Percentiles rank a stretch among this genome's conserved stretches.
Evolutionary conservation across 2,797 vertebrate genomes (phyloP).

Genomic region (Gallirallus australis): DNA sequence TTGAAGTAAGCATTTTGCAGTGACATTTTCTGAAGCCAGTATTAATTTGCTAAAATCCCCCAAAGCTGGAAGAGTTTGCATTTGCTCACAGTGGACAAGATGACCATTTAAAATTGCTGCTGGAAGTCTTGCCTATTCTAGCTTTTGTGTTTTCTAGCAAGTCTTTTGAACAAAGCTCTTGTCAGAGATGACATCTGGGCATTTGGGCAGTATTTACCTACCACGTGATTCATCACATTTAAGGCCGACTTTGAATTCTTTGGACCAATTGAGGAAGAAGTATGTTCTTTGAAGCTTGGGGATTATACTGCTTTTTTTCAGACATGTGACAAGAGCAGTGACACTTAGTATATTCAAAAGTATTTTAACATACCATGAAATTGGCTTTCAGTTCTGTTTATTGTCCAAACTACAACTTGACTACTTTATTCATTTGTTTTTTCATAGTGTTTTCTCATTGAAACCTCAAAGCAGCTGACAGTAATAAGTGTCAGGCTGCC

Average conservation of each 20-base stretch:
- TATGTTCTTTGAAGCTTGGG: not conserved
- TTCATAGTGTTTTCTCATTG: not conserved
- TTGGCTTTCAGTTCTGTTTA: not conserved
- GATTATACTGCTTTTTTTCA: not conserved
- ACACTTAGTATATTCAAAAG: not conserved
- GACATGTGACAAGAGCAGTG: not conserved
- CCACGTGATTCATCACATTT: not conserved
- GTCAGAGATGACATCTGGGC: not conserved
- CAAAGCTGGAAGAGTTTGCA: not conserved
- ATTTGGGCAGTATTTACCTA: not conserved
- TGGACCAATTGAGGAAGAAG: not conserved
- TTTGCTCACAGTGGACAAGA: not conserved
- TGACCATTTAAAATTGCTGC: not conserved
- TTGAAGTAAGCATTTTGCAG: not conserved
- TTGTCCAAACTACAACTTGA: not conserved
- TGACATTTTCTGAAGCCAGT: not conserved
- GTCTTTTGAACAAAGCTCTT: not conserved
- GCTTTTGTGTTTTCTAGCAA: not conserved
- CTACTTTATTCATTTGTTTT: not conserved
- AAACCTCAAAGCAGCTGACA: not conserved
- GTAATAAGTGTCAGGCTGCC: fast-evolving
- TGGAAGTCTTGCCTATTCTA: not conserved
- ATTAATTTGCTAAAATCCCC: not conserved
- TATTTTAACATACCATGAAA: not conserved
- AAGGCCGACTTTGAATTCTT: not conserved